These are phyloP conservation scores for Odontophorus gujanensis DNA, from an alignment of 2,113 vertebrate species.

Conservation along the genomic window DNA sequence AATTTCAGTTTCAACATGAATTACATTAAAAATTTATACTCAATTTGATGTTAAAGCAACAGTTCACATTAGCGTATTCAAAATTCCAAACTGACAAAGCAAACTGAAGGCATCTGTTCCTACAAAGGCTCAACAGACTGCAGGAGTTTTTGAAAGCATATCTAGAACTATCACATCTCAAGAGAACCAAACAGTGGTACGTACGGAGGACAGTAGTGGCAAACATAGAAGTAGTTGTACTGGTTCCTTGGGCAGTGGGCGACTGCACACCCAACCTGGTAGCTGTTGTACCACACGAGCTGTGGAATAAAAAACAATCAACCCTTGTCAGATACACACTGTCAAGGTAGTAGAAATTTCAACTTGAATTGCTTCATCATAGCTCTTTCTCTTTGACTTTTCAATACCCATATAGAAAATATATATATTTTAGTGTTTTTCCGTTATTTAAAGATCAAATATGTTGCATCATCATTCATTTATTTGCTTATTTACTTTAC, in stretches of 20 bases:
- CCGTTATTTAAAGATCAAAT: neutral
- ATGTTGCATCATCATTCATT: neutral
- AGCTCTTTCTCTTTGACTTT: neutral
- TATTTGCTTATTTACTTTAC: neutral
- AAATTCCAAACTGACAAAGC: neutral
- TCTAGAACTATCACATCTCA: rapidly evolving
- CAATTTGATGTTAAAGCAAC: neutral
- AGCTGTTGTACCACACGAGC: slow-evolving; percentile 58
- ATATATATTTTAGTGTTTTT: neutral
- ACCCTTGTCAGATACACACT: neutral
- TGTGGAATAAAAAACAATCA: neutral
- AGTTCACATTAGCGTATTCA: rapidly evolving
- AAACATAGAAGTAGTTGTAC: slow-evolving; percentile 73
- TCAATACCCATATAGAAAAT: neutral
- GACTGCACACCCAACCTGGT: slow-evolving; percentile 50
- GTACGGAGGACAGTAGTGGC: slow-evolving; percentile 77
- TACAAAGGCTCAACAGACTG: rapidly evolving
- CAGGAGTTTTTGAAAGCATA: neutral
- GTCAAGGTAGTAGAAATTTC: neutral
- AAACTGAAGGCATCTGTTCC: neutral
- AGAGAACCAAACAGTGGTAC: neutral
- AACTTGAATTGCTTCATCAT: neutral
- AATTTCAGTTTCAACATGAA: neutral
- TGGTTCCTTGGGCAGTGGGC: neutral
- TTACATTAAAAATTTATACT: neutral